These are phyloP conservation scores for Atrichornis clamosus DNA, from an alignment of 2,113 vertebrate species.

Conservation along the genomic window DNA sequence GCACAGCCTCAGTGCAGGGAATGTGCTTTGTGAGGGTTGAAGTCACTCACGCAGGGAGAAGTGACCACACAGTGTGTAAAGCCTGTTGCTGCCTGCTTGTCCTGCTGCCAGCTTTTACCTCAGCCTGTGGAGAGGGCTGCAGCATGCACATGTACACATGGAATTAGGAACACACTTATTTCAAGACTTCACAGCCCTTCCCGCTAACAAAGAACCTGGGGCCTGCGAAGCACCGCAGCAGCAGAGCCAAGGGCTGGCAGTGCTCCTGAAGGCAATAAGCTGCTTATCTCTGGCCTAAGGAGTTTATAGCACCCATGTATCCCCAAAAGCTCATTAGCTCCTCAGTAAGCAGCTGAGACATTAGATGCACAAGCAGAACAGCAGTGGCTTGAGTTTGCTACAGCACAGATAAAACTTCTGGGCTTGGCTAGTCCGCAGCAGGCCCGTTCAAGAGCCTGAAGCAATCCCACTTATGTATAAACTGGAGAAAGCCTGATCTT, in stretches of 20 bases:
- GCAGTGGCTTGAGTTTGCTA: not conserved
- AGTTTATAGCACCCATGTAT: slow-evolving; percentile 47
- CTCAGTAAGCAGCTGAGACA: slow-evolving; percentile 22
- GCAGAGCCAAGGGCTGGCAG: slow-evolving; percentile 5
- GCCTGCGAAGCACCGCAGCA: not conserved
- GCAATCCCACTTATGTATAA: not conserved
- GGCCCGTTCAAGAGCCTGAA: not conserved
- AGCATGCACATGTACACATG: accelerated
- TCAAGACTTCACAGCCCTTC: not conserved
- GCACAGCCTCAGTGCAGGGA: not conserved
- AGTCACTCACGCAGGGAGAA: not conserved
- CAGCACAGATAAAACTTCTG: not conserved
- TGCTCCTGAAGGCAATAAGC: slow-evolving; percentile 35
- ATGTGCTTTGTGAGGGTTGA: not conserved
- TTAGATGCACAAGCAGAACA: not conserved
- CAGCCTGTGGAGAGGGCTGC: not conserved
- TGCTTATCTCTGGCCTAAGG: slow-evolving; percentile 50
- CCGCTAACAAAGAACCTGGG: not conserved
- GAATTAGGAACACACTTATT: not conserved
- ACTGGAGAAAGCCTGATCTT: not conserved
- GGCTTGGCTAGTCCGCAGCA: not conserved
- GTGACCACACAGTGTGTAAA: not conserved
- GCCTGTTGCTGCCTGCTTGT: not conserved
- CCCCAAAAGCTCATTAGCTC: slow-evolving; percentile 60
- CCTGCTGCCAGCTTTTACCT: not conserved